Percentiles rank a stretch among this genome's conserved stretches.
These are phyloP conservation scores for Hypothenemus hampei DNA, from an alignment of 1,140 invertebrate species.

Conservation along the genomic window DNA sequence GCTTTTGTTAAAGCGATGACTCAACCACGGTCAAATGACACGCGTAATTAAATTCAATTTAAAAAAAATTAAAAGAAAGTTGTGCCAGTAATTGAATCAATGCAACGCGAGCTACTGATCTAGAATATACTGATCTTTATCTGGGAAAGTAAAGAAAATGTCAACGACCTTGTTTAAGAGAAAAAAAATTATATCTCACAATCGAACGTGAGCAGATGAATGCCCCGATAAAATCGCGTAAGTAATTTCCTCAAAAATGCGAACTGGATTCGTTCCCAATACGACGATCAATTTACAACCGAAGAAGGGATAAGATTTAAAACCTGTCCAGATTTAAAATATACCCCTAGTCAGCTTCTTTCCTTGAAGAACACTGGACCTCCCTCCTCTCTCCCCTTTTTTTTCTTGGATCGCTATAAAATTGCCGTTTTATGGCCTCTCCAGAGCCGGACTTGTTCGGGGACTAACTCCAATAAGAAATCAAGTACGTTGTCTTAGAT, in stretches of 20 bases:
- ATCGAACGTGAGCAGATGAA: background rate
- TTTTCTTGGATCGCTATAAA: conserved; percentile 1
- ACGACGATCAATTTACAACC: background rate
- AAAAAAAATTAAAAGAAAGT: too few relatives aligned
- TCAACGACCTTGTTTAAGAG: background rate
- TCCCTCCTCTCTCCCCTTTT: too few relatives aligned
- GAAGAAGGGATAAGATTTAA: conserved; percentile 3
- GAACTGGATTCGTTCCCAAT: background rate
- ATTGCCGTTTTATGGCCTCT: conserved; percentile 6
- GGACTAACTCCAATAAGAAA: background rate
- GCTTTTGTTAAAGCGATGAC: too few relatives aligned
- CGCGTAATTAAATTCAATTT: too few relatives aligned
- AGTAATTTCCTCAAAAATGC: background rate
- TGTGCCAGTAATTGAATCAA: too few relatives aligned
- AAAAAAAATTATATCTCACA: background rate
- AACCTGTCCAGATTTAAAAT: conserved; percentile 6
- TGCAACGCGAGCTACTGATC: too few relatives aligned
- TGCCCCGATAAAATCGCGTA: background rate
- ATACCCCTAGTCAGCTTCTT: background rate
- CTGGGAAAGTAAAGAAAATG: background rate
- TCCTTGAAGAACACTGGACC: too few relatives aligned
- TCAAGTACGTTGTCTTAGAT: background rate
- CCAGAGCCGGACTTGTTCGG: background rate
- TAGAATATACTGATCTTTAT: too few relatives aligned
- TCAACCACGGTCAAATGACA: too few relatives aligned